Conservation (phyloP, 2,797 vertebrate species). For the Synaphobranchus kaupii region DNA sequence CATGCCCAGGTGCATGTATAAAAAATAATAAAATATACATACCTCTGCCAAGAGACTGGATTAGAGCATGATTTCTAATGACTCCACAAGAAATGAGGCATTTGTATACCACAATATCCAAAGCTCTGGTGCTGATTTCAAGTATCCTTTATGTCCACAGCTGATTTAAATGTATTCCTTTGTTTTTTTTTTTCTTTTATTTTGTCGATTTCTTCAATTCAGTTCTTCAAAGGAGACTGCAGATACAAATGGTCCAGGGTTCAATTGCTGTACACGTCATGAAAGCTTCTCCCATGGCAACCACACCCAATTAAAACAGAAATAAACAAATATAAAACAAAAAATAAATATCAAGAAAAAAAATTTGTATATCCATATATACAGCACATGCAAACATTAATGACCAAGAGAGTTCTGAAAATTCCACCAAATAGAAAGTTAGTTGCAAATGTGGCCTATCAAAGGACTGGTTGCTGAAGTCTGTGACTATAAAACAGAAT, state of each 20-base stretch:
- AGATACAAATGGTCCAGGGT: conserved; percentile 25
- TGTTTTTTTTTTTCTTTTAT: conserved; percentile 24
- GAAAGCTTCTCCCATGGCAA: conserved; percentile 14
- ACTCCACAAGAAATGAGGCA: conserved; percentile 51
- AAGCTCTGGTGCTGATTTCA: conserved; percentile 49
- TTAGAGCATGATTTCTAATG: conserved; percentile 58
- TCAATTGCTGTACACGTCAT: conserved; percentile 27
- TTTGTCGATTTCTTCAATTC: not conserved
- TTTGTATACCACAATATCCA: conserved; percentile 53
- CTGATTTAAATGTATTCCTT: conserved; percentile 52
- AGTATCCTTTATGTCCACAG: conserved; percentile 55
- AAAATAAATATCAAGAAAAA: conserved; percentile 26
- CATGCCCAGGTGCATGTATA: not conserved
- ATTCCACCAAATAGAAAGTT: not conserved
- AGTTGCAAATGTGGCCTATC: conserved; percentile 5
- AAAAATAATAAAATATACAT: conserved; percentile 38
- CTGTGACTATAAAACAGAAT: conserved; percentile 35
- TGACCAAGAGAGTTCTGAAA: conserved; percentile 24
- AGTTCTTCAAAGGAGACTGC: conserved; percentile 5
- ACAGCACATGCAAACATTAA: not conserved
- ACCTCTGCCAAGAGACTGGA: conserved; percentile 58
- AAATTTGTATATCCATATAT: conserved; percentile 22
- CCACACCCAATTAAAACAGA: conserved; percentile 36
- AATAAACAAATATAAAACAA: conserved; percentile 13
- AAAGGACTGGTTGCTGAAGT: conserved; percentile 14